These are phyloP conservation scores for Ellobium chinense DNA, from an alignment of 2,888 invertebrate genomes.

Conservation along the genomic window DNA sequence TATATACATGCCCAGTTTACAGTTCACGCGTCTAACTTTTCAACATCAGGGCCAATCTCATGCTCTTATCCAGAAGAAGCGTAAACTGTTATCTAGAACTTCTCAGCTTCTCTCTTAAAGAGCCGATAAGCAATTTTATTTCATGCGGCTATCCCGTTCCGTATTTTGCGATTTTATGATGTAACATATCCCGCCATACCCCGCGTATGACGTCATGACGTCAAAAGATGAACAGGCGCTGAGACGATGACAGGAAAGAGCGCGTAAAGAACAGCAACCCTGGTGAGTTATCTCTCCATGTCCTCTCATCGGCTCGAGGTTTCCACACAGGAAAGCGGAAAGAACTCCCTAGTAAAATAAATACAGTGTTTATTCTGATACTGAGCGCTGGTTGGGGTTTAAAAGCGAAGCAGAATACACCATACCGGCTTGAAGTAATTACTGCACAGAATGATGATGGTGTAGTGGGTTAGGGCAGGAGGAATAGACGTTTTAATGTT, in stretches of 20 bases:
- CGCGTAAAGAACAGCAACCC: background rate
- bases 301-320: conserved; percentile 11
- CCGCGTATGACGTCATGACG: no score
- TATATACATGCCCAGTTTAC: no score
- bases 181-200: background rate
- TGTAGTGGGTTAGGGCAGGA: no score
- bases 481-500: no score
- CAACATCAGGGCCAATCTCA: no score
- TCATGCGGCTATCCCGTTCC: no score
- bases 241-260: conserved; percentile 5
- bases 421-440: no score
- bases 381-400: no score
- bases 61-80: conserved; percentile 3
- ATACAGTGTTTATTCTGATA: background rate
- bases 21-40: no score
- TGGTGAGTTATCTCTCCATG: background rate
- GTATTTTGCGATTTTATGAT: background rate
- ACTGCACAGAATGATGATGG: no score
- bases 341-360: background rate
- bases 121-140: background rate
- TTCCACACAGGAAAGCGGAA: background rate
- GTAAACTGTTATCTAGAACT: background rate
- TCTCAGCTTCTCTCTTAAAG: background rate
- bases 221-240: no score
- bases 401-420: no score